These are phyloP conservation scores for Oreochromis tanganicae DNA, from an alignment of 2,113 vertebrate species.

Conservation along the genomic window DNA sequence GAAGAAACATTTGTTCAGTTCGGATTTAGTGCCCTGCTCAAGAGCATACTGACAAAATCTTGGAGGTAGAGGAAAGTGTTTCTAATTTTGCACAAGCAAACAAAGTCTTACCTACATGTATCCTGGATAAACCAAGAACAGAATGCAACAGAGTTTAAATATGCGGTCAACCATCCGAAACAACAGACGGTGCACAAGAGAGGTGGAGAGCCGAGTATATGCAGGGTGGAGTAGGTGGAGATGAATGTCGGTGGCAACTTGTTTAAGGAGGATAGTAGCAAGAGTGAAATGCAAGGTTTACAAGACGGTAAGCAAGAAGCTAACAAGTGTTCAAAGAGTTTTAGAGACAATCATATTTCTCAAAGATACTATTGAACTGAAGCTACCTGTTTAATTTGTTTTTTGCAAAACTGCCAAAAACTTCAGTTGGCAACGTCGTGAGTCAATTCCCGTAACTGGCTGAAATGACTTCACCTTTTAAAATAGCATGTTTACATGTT, in stretches of 20 bases:
- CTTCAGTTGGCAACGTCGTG: background rate
- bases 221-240: background rate
- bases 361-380: background rate
- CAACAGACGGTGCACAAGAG: rapidly evolving
- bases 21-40: background rate
- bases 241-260: rapidly evolving
- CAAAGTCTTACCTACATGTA: background rate
- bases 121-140: background rate
- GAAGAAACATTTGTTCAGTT: background rate
- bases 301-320: background rate
- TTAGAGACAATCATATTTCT: rapidly evolving
- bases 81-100: background rate
- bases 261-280: background rate
- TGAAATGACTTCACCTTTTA: background rate
- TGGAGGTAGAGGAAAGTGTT: background rate
- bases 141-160: background rate
- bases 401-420: background rate
- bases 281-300: background rate
- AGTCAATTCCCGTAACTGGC: background rate
- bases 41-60: background rate
- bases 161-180: background rate
- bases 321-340: background rate
- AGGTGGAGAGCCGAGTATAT: background rate
- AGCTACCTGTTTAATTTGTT: background rate
- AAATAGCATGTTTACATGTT: background rate